phyloP scores from a whole-genome alignment of 2,113 vertebrate species.

The Rhinoderma darwinii region DNA sequence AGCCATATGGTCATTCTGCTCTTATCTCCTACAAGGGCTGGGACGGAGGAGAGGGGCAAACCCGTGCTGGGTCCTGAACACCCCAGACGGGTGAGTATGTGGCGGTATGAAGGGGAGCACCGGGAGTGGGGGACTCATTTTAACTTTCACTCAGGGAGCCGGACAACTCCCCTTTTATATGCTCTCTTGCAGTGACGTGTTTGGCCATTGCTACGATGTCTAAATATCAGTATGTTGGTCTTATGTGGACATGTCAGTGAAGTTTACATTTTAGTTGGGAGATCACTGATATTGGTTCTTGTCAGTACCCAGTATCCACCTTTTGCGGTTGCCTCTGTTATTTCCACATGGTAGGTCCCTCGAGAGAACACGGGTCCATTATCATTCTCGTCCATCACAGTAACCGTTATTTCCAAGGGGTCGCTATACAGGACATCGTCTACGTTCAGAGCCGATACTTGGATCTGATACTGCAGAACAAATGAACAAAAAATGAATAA shows the following conservation, averaged over 20 bases:
- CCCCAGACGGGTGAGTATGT: no score
- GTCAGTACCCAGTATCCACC: conserved; percentile 58
- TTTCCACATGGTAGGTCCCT: conserved; percentile 74
- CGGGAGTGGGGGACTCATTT: no score
- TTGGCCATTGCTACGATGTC: no score
- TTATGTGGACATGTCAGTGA: no score
- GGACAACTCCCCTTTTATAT: neutral
- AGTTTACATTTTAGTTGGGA: neutral
- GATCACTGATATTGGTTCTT: neutral
- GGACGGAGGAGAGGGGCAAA: no score
- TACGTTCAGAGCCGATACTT: conserved; percentile 72
- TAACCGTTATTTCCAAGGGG: conserved; percentile 72
- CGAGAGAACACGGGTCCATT: conserved; percentile 74
- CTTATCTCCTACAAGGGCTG: no score
- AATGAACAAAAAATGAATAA: neutral
- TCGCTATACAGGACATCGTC: conserved; percentile 73
- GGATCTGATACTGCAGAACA: conserved; percentile 70
- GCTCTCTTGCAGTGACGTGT: no score
- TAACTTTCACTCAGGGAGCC: neutral
- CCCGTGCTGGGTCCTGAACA: no score
- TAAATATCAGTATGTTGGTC: no score
- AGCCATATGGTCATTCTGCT: no score
- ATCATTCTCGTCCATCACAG: conserved; percentile 75
- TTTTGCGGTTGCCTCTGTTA: conserved; percentile 72
- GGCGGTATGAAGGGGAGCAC: no score